A percentile compares a stretch with the other conserved stretches of the same genome.
phyloP scores from a whole-genome alignment of 1,140 invertebrate species.

The Papilio xuthus region DNA sequence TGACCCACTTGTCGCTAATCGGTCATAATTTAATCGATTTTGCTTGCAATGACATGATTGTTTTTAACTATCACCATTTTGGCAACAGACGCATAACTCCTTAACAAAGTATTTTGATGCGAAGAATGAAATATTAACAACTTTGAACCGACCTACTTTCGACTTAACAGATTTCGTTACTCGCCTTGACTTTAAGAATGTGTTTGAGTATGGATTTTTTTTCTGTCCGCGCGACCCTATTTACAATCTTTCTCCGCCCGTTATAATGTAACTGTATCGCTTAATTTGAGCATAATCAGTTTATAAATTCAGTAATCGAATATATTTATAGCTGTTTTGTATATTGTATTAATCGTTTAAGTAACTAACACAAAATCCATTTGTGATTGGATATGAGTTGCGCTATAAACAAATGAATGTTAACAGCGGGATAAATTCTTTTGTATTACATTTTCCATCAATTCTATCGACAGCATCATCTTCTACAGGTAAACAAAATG shows the following conservation, averaged over 20 bases:
- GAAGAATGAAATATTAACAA: conserved; percentile 27
- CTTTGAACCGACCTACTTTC: conserved; percentile 37
- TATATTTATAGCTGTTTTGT: background rate
- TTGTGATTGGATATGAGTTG: background rate
- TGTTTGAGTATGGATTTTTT: conserved; percentile 29
- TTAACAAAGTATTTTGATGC: conserved; percentile 28
- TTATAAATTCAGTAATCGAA: conserved; percentile 22
- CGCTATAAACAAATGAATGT: background rate
- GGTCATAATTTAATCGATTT: conserved; percentile 45
- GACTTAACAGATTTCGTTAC: conserved; percentile 28
- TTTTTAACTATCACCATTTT: conserved; percentile 45
- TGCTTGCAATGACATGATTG: conserved; percentile 43
- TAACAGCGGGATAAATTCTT: background rate
- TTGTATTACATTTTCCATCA: background rate
- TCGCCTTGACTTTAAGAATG: conserved; percentile 37
- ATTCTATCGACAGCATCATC: background rate
- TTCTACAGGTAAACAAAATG: background rate
- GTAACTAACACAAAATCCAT: background rate
- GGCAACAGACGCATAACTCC: conserved; percentile 37
- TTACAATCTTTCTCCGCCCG: conserved; percentile 36
- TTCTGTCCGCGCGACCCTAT: conserved; percentile 37
- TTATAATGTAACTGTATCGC: conserved; percentile 38
- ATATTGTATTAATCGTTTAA: background rate
- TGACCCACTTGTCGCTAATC: conserved; percentile 49
- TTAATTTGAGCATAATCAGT: conserved; percentile 32